Evolutionary conservation across 2,888 invertebrate species (phyloP), one percentile per base, ranked within the genome.

Genomic region (Nyleta sp.): DNA sequence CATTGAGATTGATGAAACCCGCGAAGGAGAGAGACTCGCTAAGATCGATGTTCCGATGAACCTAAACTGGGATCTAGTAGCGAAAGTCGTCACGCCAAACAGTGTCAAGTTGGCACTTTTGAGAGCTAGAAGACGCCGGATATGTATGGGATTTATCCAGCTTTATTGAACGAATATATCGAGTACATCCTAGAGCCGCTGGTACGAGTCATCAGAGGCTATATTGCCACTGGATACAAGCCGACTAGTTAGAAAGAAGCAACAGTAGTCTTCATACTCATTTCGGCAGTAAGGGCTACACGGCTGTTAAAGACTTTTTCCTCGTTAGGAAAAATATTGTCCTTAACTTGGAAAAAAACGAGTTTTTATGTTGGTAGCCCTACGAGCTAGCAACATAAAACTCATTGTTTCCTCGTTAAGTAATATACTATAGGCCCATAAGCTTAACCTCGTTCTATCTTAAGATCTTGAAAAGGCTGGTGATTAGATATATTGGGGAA

Each of bases 401-500:
- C n/a, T n/a, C n/a, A n/a, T n/a, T n/a, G n/a, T n/a, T n/a, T n/a
- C n/a, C n/a, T n/a, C n/a, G n/a, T n/a, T n/a, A n/a, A n/a, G n/a
- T n/a, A n/a, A n/a, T n/a, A n/a, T n/a, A n/a, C n/a, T n/a, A n/a
- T 48, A 24, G 28, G 7, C 48, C 48, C 5, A 48, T 48, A 2
- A 48, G 48, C 15, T 11, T 35, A 0, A 20, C 13, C 20, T 33
- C 35, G 1, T 38, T 55, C 35, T 38, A 38, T 10, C 10, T 33
- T 7, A 52, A 52, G 18, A 33, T 33, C 1, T 4, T 33, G 18
- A 33, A 52, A 18, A 77, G 77, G 52, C 50, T 83, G 7, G 60
- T 82, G 11, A 80, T 80, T 28, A 75, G 78, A 2, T 17, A 15
- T 35, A 75, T 83, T 0, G 76, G 71, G 48, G 78, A 77, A 6